Evolutionary conservation across 2,113 vertebrate species (phyloP), one percentile per base, ranked within the genome.

Genomic region (Menidia beryllina): DNA sequence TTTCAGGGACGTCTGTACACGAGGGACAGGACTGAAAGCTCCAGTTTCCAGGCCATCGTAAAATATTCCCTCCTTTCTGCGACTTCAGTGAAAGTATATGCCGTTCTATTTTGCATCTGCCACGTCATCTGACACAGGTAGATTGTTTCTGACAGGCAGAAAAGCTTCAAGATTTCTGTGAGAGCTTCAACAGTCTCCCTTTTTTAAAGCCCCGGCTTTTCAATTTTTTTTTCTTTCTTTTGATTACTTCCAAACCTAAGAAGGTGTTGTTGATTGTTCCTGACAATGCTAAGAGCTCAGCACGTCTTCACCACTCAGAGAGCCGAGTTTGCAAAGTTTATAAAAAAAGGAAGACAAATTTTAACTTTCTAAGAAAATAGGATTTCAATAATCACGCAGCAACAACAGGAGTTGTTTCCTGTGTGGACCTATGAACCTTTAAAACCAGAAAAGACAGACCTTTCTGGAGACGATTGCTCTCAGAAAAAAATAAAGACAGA

Each of bases 381-480:
- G 78, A 86, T 75, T 79, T 86, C 27, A 63, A 48, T 68, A 70
- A 81, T 77, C 66, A 13, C 61, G 12, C 50, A 65, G 58, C 27
- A 69, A 34, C 80, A 82, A 59, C 59, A 75, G 48, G 73, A 82
- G 67, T 26, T 57, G 25, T 43, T 53, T 65, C n/a, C 45, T 20
- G 15, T 63, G 26, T 52, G 38, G 39, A 21, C 23, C 39, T 73
- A 27, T 68, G 19, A 74, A 60, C 20, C 36, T 27, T 48, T 52
- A 48, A 48, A 30, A 57, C 3, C 10, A 8, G 5, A 34, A 66
- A 66, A 27, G 50, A 47, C 2, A 45, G 19, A 70, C 51, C 8
- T 65, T 56, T 19, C 43, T 61, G 60, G 41, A 64, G 60, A 50
- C 49, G 51, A 52, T 25, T 55, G 10, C 7, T 5, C 63, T 36